Evolutionary conservation across 2,797 vertebrate genomes (phyloP).

Genomic region (Neosilurus hyrtlii): DNA sequence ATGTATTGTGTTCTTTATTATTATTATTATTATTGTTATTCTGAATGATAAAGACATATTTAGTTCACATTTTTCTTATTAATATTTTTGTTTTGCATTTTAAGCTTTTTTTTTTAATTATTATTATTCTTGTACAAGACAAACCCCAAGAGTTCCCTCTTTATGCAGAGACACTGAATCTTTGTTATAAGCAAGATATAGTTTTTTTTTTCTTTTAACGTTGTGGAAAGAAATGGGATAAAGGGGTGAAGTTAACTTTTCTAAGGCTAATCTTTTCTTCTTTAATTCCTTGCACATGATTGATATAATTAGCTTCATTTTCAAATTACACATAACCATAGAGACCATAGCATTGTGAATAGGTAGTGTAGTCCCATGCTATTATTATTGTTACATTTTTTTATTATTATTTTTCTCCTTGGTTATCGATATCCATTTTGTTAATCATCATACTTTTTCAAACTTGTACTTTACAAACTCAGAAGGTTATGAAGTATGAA

Average conservation of each 20-base stretch:
- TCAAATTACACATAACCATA: slow-evolving; percentile 62
- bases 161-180: slow-evolving; percentile 63
- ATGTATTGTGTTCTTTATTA: slow-evolving; percentile 36
- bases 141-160: slow-evolving; percentile 54
- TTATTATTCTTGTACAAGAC: slow-evolving; percentile 35
- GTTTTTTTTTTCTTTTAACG: slow-evolving; percentile 29
- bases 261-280: slow-evolving; percentile 62
- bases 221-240: slow-evolving; percentile 25
- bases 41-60: slow-evolving; percentile 15
- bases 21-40: slow-evolving; percentile 4
- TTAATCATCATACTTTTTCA: slow-evolving; percentile 43
- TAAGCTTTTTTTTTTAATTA: slow-evolving; percentile 47
- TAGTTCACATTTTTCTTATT: slow-evolving; percentile 41
- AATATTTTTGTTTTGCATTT: slow-evolving; percentile 54
- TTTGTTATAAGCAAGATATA: slow-evolving; percentile 70
- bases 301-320: slow-evolving; percentile 61
- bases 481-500: slow-evolving; percentile 51
- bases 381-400: slow-evolving; percentile 55
- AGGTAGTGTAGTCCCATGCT: slow-evolving; percentile 62
- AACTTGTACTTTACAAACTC: slow-evolving; percentile 69
- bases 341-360: slow-evolving; percentile 74
- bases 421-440: slow-evolving; percentile 40
- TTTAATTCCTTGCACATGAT: slow-evolving; percentile 56
- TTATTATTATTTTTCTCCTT: slow-evolving; percentile 39
- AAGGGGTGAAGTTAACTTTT: slow-evolving; percentile 46